Conservation (phyloP, 2,888 invertebrate species). For the Agriopis marginaria region DNA sequence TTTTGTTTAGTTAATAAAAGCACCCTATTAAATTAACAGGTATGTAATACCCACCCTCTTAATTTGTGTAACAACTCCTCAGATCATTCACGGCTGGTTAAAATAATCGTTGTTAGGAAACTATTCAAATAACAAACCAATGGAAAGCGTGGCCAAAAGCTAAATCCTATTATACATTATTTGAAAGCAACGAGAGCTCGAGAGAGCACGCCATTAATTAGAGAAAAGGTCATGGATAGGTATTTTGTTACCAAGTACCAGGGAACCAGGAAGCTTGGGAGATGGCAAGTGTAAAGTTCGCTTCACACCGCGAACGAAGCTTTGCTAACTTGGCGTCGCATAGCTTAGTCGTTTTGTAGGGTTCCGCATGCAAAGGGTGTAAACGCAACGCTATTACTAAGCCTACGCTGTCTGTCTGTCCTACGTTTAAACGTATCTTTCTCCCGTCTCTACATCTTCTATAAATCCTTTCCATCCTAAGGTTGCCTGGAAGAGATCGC, state of each 20-base stretch:
- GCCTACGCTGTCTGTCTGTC: too few relatives aligned
- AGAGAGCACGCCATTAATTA: slow-evolving; percentile 30
- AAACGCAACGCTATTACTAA: too few relatives aligned
- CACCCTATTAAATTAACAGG: too few relatives aligned
- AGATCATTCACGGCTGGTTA: too few relatives aligned
- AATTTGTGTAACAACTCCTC: too few relatives aligned
- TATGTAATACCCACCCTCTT: too few relatives aligned
- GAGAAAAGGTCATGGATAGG: slow-evolving; percentile 42
- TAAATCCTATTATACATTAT: slow-evolving; percentile 23
- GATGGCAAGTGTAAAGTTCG: slow-evolving; percentile 21
- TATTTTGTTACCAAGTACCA: slow-evolving; percentile 46
- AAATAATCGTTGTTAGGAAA: not conserved
- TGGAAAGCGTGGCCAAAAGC: slow-evolving; percentile 11
- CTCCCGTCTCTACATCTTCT: too few relatives aligned
- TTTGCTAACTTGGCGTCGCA: not conserved
- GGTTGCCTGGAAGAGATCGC: too few relatives aligned
- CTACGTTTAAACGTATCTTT: too few relatives aligned
- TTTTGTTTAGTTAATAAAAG: too few relatives aligned
- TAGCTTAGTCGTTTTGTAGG: not conserved
- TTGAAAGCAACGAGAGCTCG: slow-evolving; percentile 19
- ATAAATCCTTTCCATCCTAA: too few relatives aligned
- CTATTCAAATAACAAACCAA: slow-evolving; percentile 4
- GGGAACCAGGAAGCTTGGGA: slow-evolving; percentile 46
- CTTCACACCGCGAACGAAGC: not conserved
- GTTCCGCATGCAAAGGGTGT: too few relatives aligned